Percentiles rank a stretch among this genome's conserved stretches.
These are phyloP conservation scores for Cistogaster globosa DNA, from an alignment of 2,888 invertebrate species.

Conservation along the genomic window DNA sequence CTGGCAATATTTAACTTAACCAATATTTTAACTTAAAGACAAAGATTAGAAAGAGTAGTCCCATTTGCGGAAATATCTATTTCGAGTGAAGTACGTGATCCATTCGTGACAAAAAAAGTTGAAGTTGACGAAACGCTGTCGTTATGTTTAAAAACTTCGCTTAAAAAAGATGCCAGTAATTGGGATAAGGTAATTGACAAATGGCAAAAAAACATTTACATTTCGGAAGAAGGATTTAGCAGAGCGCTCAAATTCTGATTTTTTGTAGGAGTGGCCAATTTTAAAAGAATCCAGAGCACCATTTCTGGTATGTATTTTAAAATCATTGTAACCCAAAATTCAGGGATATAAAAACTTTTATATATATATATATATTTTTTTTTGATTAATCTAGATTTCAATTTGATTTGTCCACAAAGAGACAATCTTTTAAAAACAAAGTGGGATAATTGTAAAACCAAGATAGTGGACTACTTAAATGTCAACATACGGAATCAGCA, in stretches of 20 bases:
- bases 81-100: conserved; percentile 46
- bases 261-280: conserved; percentile 62
- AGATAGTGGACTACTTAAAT: too few species aligned
- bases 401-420: too few species aligned
- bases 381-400: too few species aligned
- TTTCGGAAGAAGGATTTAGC: conserved; percentile 37
- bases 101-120: conserved; percentile 48
- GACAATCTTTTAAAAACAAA: too few species aligned
- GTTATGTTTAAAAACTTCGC: conserved; percentile 61
- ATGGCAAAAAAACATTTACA: conserved; percentile 12
- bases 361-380: too few species aligned
- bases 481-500: too few species aligned
- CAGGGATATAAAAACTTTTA: too few species aligned
- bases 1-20: conserved; percentile 41
- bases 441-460: too few species aligned
- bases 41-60: conserved; percentile 44
- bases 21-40: conserved; percentile 48
- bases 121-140: conserved; percentile 61
- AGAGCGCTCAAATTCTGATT: conserved; percentile 43
- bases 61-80: conserved; percentile 37
- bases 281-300: conserved; percentile 40
- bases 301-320: too few species aligned
- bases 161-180: conserved; percentile 55
- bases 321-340: too few species aligned
- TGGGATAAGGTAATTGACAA: background rate